Conservation (phyloP, 2,113 vertebrate species). For the Heterocephalus glaber region DNA sequence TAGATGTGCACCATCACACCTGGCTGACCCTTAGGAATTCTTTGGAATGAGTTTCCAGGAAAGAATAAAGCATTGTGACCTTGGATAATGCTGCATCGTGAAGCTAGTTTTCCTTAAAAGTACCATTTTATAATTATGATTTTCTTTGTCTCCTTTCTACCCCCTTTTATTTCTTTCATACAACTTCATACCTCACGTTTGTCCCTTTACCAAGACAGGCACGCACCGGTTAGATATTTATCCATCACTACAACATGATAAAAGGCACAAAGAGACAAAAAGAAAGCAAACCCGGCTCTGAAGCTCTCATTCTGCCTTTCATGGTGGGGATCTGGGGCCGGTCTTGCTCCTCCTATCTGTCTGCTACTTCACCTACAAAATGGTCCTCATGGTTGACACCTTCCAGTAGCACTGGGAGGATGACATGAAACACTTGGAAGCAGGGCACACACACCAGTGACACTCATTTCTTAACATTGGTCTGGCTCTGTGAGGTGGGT, state of each 20-base stretch:
- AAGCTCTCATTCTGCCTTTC: not conserved
- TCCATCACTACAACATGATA: too few species aligned
- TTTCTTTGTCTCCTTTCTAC: not conserved
- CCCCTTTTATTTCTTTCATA: not conserved
- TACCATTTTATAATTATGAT: not conserved
- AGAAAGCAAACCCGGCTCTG: too few species aligned
- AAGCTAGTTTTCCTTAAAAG: not conserved
- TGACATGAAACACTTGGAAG: accelerated
- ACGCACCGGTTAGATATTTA: not conserved
- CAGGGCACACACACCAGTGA: not conserved
- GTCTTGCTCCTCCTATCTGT: accelerated
- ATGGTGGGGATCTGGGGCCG: too few species aligned
- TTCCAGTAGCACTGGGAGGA: accelerated
- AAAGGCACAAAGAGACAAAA: not conserved
- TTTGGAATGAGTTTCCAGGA: not conserved
- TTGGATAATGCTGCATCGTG: not conserved
- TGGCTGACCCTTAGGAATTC: not conserved
- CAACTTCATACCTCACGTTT: not conserved
- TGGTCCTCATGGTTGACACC: accelerated
- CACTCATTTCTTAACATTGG: too few species aligned
- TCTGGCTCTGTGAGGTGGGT: not conserved
- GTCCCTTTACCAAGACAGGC: not conserved
- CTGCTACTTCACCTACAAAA: not conserved
- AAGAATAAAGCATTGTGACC: not conserved
- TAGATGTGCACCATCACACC: not conserved